phyloP scores from a whole-genome alignment of 1,140 invertebrate species.

The Physella acuta region DNA sequence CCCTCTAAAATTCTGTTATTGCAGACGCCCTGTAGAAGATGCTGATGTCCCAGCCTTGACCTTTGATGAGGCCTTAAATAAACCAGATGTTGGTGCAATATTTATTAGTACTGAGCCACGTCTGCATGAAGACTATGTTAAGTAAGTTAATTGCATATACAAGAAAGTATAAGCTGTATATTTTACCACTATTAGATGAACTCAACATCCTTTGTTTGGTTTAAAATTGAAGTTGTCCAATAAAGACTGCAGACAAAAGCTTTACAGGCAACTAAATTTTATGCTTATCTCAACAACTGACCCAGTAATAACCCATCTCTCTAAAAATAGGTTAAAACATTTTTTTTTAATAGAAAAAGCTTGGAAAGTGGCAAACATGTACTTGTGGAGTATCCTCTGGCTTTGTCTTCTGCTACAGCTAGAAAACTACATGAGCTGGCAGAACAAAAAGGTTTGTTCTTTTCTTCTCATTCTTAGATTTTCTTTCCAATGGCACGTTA shows the following conservation, averaged over 20 bases:
- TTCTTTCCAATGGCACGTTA: too few relatives aligned
- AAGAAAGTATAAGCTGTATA: too few relatives aligned
- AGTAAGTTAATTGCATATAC: too few relatives aligned
- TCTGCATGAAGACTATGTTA: constrained; percentile 33
- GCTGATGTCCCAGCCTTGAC: constrained; percentile 23
- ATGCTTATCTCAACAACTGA: too few relatives aligned
- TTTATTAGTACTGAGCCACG: constrained; percentile 35
- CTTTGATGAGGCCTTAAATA: constrained; percentile 30
- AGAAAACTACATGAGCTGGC: constrained; percentile 31
- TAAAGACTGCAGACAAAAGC: background rate
- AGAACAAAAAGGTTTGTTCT: constrained; percentile 37
- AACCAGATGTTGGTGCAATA: constrained; percentile 33
- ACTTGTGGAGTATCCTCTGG: constrained; percentile 41
- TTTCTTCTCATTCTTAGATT: too few relatives aligned
- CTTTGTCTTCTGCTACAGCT: constrained; percentile 23
- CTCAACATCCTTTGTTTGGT: too few relatives aligned
- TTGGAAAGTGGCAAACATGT: constrained; percentile 37
- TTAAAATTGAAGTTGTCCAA: too few relatives aligned
- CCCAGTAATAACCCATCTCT: background rate
- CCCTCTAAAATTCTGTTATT: too few relatives aligned
- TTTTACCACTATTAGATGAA: too few relatives aligned
- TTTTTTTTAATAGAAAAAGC: constrained; percentile 27
- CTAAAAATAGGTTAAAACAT: background rate
- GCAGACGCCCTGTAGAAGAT: constrained; percentile 27
- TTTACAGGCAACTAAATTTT: too few relatives aligned